Evolutionary conservation across 2,113 vertebrate species (phyloP).

Genomic region (Fregetta grallaria): DNA sequence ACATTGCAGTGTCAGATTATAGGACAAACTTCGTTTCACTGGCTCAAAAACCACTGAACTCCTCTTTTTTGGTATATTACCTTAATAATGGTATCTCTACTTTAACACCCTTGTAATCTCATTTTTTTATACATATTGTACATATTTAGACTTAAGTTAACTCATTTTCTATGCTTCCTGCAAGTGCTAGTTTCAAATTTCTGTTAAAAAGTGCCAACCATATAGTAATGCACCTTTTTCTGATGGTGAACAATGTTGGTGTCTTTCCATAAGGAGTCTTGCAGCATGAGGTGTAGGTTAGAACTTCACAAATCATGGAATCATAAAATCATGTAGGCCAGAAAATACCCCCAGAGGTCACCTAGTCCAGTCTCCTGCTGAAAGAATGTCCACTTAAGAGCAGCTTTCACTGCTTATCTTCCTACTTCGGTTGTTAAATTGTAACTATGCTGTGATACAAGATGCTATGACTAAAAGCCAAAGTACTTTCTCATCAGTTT

Average conservation of each 20-base stretch:
- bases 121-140: background rate
- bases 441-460: background rate
- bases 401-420: background rate
- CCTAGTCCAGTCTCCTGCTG: background rate
- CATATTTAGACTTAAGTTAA: background rate
- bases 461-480: background rate
- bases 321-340: background rate
- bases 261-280: background rate
- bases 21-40: background rate
- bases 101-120: background rate
- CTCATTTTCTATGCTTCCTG: background rate
- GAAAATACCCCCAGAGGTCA: background rate
- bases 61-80: background rate
- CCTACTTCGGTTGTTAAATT: background rate
- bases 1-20: background rate
- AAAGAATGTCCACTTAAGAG: background rate
- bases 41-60: background rate
- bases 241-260: rapidly evolving
- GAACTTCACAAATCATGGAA: background rate
- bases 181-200: background rate
- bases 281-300: background rate
- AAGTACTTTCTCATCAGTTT: background rate
- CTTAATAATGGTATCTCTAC: background rate
- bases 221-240: background rate
- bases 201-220: background rate